These are phyloP conservation scores for Actinemys pallida DNA, from an alignment of 2,113 vertebrate species.

Conservation along the genomic window DNA sequence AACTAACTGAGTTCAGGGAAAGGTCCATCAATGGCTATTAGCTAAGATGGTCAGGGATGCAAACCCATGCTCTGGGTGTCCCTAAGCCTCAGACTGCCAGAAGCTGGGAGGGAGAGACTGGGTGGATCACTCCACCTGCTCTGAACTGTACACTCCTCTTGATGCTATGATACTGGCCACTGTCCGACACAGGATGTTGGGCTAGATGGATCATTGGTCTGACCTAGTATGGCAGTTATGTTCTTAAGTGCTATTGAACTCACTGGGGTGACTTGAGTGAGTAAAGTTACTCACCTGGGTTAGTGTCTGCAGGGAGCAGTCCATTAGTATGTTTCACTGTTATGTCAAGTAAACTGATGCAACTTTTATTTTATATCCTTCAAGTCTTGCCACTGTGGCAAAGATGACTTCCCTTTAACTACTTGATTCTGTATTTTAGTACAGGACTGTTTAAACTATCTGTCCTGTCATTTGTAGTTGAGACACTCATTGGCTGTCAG, in stretches of 20 bases:
- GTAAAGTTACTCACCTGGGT: background rate
- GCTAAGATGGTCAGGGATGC: background rate
- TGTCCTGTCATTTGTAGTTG: conserved; percentile 52
- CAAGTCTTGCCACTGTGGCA: conserved; percentile 29
- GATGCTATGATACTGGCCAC: background rate
- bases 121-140: background rate
- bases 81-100: background rate
- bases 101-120: background rate
- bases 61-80: background rate
- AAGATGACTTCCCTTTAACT: conserved; percentile 48
- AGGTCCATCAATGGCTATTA: background rate
- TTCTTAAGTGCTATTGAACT: background rate
- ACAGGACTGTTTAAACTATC: conserved; percentile 63
- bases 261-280: background rate
- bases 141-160: background rate
- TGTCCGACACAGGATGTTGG: background rate
- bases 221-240: background rate
- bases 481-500: conserved; percentile 38
- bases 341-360: background rate
- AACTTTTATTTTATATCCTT: conserved; percentile 9
- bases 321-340: background rate
- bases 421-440: conserved; percentile 39
- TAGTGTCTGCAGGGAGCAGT: background rate
- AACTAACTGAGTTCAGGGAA: background rate
- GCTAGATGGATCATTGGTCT: background rate